Conservation (phyloP, 2,113 vertebrate genomes). For the Sceloporus undulatus region DNA sequence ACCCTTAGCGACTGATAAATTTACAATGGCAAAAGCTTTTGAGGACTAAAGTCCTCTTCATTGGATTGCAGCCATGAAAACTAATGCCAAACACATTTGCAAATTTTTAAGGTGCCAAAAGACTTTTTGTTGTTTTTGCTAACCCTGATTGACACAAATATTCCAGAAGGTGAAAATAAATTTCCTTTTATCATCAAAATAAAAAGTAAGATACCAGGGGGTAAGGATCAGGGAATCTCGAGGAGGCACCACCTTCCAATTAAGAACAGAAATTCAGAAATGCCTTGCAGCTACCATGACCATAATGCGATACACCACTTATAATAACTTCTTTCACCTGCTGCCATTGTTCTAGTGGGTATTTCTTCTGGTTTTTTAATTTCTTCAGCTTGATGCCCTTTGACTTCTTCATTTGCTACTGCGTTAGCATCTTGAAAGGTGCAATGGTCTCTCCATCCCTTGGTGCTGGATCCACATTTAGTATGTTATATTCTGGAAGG, state of each 20-base stretch:
- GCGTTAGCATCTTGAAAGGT: slow-evolving; percentile 67
- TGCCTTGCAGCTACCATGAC: too few species aligned
- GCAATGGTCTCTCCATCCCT: slow-evolving; percentile 45
- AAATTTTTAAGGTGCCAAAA: background rate
- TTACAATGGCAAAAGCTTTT: background rate
- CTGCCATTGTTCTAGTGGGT: slow-evolving; percentile 85
- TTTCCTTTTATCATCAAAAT: background rate
- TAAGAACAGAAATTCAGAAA: background rate
- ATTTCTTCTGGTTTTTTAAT: slow-evolving; percentile 66
- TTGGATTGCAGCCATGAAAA: background rate
- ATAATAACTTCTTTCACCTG: slow-evolving; percentile 77
- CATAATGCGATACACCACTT: slow-evolving; percentile 17
- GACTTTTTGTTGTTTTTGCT: background rate
- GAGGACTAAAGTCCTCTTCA: too few species aligned
- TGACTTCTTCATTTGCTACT: slow-evolving; percentile 71
- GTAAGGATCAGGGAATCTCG: background rate
- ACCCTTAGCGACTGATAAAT: background rate
- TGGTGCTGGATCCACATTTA: slow-evolving; percentile 69
- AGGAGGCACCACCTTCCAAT: background rate
- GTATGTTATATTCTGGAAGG: slow-evolving; percentile 77
- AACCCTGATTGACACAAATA: background rate
- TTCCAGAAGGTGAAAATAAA: background rate
- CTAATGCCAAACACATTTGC: background rate
- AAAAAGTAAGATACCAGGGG: background rate
- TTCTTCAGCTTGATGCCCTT: slow-evolving; percentile 63